These are phyloP conservation scores for Drosophila setifemur DNA, from an alignment of 1,140 invertebrate species.

Conservation along the genomic window DNA sequence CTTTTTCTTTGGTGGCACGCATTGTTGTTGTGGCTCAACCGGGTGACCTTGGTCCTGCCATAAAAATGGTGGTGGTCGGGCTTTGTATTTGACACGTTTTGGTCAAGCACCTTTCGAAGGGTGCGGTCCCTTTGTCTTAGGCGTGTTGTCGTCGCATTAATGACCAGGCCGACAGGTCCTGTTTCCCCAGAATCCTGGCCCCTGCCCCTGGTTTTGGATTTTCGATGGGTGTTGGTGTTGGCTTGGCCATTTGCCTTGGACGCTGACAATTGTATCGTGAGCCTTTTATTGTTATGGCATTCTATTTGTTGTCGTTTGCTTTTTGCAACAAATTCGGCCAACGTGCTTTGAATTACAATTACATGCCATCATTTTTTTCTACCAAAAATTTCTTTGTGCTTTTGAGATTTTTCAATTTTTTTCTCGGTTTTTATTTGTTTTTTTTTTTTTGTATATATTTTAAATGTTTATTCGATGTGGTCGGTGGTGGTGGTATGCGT, in stretches of 20 bases:
- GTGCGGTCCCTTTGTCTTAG: constrained; percentile 52
- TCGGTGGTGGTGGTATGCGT: neutral
- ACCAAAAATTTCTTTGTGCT: constrained; percentile 23
- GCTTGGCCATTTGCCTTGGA: constrained; percentile 49
- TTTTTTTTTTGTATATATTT: constrained; percentile 14
- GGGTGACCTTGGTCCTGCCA: constrained; percentile 42
- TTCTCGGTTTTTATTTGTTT: constrained; percentile 2
- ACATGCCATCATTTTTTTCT: constrained; percentile 45
- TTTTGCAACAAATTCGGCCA: constrained; percentile 70
- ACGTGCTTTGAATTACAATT: constrained; percentile 78
- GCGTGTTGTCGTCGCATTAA: constrained; percentile 60
- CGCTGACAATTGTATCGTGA: constrained; percentile 65
- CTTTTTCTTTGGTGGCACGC: constrained; percentile 58
- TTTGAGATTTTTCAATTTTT: constrained; percentile 35
- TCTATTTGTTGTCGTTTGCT: constrained; percentile 66
- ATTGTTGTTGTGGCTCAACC: neutral
- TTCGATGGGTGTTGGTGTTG: neutral
- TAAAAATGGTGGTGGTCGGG: neutral
- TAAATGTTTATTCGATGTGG: too few species aligned
- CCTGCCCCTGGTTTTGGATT: constrained; percentile 22
- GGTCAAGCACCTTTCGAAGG: constrained; percentile 69
- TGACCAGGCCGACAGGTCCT: constrained; percentile 47
- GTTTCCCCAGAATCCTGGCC: constrained; percentile 5
- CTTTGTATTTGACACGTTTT: constrained; percentile 63
- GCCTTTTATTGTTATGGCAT: constrained; percentile 74